Evolutionary conservation across 1,140 invertebrate species (phyloP).

Genomic region (Meloidogyne exigua): DNA sequence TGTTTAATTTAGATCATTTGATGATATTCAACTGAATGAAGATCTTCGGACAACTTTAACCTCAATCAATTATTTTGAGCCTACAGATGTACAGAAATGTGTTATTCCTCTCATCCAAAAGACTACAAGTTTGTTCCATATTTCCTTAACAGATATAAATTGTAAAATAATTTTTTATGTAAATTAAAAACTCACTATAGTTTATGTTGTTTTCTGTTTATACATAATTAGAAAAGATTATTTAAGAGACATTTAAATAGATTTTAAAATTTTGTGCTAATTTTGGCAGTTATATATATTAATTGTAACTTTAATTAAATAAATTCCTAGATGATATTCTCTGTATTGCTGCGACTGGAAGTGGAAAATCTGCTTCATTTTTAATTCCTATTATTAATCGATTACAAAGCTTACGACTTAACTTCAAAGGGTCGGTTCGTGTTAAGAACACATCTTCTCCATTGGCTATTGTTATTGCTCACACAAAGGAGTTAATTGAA

Average conservation of each 20-base stretch:
- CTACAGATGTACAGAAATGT: conserved; percentile 9
- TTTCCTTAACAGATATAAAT: too few species aligned
- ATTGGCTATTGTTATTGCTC: conserved; percentile 19
- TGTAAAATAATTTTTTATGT: too few species aligned
- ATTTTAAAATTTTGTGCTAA: too few species aligned
- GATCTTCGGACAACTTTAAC: background rate
- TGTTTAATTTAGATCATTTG: conserved; percentile 9
- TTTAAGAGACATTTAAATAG: too few species aligned
- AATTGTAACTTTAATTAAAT: too few species aligned
- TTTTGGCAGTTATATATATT: too few species aligned
- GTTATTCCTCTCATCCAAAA: conserved; percentile 21
- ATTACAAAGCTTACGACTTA: background rate
- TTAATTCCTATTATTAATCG: conserved; percentile 22
- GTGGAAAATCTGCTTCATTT: conserved; percentile 21
- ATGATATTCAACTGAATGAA: background rate
- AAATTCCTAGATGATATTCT: conserved; percentile 15
- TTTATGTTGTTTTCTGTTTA: too few species aligned
- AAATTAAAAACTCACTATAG: too few species aligned
- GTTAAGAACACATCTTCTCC: background rate
- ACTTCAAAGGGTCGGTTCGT: background rate
- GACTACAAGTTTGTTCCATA: background rate
- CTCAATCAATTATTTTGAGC: background rate
- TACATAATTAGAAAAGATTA: too few species aligned
- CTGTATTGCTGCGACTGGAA: conserved; percentile 14
- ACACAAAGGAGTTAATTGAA: conserved; percentile 23